Evolutionary conservation across 1,140 invertebrate species (phyloP).

Genomic region (Drosophila pseudoobscura): DNA sequence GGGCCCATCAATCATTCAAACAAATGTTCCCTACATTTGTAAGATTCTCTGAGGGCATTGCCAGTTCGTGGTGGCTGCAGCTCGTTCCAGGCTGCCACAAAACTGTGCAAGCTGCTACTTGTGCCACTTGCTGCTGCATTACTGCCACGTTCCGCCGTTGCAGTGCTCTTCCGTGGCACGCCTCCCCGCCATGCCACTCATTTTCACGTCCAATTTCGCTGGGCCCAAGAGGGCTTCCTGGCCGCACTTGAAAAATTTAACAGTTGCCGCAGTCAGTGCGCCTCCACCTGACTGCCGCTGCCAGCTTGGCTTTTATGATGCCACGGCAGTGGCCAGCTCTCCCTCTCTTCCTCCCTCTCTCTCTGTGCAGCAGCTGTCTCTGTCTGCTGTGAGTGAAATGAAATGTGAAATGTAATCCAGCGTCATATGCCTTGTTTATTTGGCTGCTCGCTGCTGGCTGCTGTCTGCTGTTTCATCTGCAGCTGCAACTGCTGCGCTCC

Average conservation of each 20-base stretch:
- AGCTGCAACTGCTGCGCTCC: background rate
- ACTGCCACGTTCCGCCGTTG: conserved; percentile 40
- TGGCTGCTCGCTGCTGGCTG: conserved; percentile 47
- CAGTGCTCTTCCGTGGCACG: background rate
- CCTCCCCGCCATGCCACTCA: conserved; percentile 54
- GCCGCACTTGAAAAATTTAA: conserved; percentile 80
- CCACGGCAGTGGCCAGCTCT: conserved; percentile 18
- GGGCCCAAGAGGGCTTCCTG: conserved; percentile 66
- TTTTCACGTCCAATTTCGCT: conserved; percentile 75
- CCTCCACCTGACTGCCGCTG: conserved; percentile 34
- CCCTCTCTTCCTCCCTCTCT: conserved; percentile 8
- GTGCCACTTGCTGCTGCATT: conserved; percentile 70
- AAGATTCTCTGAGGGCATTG: conserved; percentile 31
- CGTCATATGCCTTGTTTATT: conserved; percentile 78
- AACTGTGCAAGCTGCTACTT: conserved; percentile 78
- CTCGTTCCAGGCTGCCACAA: conserved; percentile 28
- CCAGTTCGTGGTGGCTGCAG: conserved; percentile 15
- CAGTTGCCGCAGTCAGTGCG: conserved; percentile 57
- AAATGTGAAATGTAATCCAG: conserved; percentile 79
- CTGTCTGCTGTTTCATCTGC: background rate
- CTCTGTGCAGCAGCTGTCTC: conserved; percentile 9
- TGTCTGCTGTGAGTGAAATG: conserved; percentile 48
- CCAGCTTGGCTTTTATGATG: conserved; percentile 53
- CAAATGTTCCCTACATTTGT: background rate
- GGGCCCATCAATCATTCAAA: no score